Evolutionary conservation across 2,113 vertebrate genomes (phyloP).

Genomic region (Odocoileus virginianus): DNA sequence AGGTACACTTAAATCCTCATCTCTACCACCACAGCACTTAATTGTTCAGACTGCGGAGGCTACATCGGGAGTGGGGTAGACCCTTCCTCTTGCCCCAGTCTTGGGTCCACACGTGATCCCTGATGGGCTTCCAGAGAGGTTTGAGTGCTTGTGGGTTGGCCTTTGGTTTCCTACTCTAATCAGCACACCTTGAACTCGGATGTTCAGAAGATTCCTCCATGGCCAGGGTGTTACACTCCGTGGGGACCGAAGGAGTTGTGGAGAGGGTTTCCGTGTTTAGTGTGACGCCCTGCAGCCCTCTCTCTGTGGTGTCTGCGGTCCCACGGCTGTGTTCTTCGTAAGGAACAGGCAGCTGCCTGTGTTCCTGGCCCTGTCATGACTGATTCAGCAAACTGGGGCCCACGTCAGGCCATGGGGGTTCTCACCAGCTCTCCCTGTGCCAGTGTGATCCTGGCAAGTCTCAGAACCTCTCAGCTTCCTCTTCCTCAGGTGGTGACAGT

Average conservation of each 20-base stretch:
- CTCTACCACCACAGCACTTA: not conserved
- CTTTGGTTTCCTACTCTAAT: not conserved
- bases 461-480: not conserved
- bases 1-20: not conserved
- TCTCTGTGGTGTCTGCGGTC: fast-evolving
- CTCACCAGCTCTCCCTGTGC: not conserved
- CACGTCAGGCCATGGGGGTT: fast-evolving
- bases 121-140: not conserved
- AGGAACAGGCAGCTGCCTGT: not conserved
- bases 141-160: not conserved
- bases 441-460: not conserved
- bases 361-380: not conserved
- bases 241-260: not conserved
- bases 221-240: not conserved
- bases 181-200: not conserved
- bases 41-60: too few relatives aligned
- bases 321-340: fast-evolving
- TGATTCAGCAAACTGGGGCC: not conserved
- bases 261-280: not conserved
- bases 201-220: fast-evolving
- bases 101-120: fast-evolving
- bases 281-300: not conserved
- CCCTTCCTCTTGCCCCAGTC: not conserved
- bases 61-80: not conserved
- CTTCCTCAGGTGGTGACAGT: fast-evolving